Conservation (phyloP, 2,888 invertebrate species). For the Microplitis deprimator region DNA sequence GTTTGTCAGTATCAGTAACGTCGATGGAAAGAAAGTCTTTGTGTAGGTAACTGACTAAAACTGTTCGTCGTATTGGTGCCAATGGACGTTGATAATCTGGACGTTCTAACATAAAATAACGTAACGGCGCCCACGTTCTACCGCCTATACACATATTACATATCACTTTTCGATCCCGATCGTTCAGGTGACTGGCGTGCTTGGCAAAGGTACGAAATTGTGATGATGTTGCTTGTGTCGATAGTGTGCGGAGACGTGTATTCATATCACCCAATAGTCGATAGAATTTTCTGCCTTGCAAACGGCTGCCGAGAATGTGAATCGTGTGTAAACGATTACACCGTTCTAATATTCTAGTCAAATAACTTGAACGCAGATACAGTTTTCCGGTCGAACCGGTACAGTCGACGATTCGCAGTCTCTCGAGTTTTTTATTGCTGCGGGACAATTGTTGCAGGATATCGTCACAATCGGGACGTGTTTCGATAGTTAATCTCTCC, state of each 20-base stretch:
- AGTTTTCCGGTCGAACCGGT: slow-evolving; percentile 57
- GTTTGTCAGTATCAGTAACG: slow-evolving; percentile 26
- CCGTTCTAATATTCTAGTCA: slow-evolving; percentile 60
- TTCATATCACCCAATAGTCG: slow-evolving; percentile 56
- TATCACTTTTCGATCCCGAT: slow-evolving; percentile 51
- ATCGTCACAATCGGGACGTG: slow-evolving; percentile 58
- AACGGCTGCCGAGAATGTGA: slow-evolving; percentile 54
- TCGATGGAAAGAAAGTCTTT: slow-evolving; percentile 50
- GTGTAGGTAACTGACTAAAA: slow-evolving; percentile 55
- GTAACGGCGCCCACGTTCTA: slow-evolving; percentile 55
- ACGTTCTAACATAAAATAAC: slow-evolving; percentile 52
- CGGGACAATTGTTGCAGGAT: slow-evolving; percentile 61
- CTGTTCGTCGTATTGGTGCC: slow-evolving; percentile 39
- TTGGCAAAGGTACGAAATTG: slow-evolving; percentile 58
- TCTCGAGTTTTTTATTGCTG: slow-evolving; percentile 59
- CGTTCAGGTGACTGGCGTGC: slow-evolving; percentile 53
- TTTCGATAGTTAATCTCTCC: slow-evolving; percentile 53
- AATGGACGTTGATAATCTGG: slow-evolving; percentile 38
- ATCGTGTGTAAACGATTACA: slow-evolving; percentile 60
- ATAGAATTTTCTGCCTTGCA: slow-evolving; percentile 61
- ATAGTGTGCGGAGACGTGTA: slow-evolving; percentile 50
- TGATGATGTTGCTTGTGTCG: slow-evolving; percentile 48
- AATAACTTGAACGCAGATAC: slow-evolving; percentile 55
- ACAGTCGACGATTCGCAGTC: slow-evolving; percentile 55
- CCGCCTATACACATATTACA: slow-evolving; percentile 46